Evolutionary conservation across 2,113 vertebrate species (phyloP).

Genomic region (Benthochromis sp.): DNA sequence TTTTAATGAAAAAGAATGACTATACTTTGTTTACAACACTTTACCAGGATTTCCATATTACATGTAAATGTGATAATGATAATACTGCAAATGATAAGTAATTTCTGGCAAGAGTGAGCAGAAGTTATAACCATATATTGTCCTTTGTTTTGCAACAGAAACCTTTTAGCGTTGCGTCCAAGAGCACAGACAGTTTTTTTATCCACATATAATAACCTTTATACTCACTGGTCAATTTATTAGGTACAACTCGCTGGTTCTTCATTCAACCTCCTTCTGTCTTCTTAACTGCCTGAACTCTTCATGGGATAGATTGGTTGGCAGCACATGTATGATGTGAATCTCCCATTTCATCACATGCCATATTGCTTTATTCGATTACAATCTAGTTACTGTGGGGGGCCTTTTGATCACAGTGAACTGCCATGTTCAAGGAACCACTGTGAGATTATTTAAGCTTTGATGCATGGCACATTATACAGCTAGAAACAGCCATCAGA

Average conservation of each 20-base stretch:
- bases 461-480: background rate
- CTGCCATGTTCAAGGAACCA: background rate
- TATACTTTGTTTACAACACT: background rate
- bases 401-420: background rate
- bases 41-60: background rate
- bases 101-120: background rate
- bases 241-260: background rate
- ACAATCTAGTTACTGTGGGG: background rate
- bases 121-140: background rate
- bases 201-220: background rate
- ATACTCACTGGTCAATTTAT: background rate
- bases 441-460: background rate
- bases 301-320: background rate
- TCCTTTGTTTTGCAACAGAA: background rate
- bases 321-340: background rate
- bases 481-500: background rate
- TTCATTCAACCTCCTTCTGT: background rate
- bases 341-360: background rate
- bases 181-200: background rate
- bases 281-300: background rate
- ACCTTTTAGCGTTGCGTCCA: background rate
- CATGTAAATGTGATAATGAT: background rate
- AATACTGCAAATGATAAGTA: background rate
- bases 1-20: background rate
- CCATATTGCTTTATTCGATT: background rate